Evolutionary conservation across 2,113 vertebrate species (phyloP).

Genomic region (Microcebus griseorufus): DNA sequence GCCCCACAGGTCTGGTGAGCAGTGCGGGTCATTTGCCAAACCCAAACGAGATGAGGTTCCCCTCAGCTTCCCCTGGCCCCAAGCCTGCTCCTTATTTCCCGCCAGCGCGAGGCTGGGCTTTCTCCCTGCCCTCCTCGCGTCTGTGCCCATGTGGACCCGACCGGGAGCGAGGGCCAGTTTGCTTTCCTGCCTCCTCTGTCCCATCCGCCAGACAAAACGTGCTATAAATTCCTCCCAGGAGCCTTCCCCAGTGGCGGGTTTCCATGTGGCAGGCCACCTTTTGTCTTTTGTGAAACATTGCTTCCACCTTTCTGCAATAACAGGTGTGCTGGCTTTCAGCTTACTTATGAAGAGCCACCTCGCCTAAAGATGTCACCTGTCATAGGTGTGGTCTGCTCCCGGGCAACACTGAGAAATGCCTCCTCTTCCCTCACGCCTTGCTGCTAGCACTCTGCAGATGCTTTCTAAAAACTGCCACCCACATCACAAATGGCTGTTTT

Average conservation of each 20-base stretch:
- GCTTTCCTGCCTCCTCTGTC: not conserved
- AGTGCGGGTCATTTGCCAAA: not conserved
- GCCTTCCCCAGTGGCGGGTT: not conserved
- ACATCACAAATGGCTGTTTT: not conserved
- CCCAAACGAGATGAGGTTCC: not conserved
- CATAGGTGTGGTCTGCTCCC: not conserved
- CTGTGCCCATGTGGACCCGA: not conserved
- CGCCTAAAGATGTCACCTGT: not conserved
- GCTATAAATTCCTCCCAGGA: not conserved
- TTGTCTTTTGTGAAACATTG: not conserved
- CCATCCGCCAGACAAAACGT: not conserved
- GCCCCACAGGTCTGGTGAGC: not conserved
- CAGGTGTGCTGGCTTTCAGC: not conserved
- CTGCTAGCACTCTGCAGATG: not conserved
- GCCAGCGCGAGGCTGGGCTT: accelerated
- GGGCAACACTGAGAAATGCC: accelerated
- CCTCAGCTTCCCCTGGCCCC: not conserved
- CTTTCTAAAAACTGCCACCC: not conserved
- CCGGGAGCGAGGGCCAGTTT: accelerated
- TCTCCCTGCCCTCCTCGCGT: not conserved
- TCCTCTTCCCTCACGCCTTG: accelerated
- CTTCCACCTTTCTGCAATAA: not conserved
- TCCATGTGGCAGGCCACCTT: accelerated
- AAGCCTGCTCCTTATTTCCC: not conserved
- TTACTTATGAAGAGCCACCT: accelerated